These are phyloP conservation scores for Novumbra hubbsi DNA, from an alignment of 2,797 vertebrate species.

Conservation along the genomic window DNA sequence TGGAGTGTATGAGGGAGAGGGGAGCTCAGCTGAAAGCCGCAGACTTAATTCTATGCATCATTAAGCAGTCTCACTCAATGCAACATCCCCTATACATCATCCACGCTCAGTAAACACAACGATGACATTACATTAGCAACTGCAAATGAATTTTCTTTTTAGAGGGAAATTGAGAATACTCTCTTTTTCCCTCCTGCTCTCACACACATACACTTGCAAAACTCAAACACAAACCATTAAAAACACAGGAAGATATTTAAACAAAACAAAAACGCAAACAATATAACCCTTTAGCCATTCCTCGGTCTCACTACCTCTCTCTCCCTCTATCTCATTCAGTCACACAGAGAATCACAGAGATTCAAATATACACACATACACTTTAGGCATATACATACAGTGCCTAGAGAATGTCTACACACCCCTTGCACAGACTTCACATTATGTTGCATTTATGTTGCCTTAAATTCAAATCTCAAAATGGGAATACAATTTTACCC, in stretches of 20 bases:
- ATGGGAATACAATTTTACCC: too few relatives aligned
- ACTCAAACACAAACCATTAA: slow-evolving; percentile 69
- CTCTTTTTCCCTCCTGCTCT: slow-evolving; percentile 66
- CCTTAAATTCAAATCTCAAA: too few relatives aligned
- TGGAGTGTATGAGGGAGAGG: slow-evolving; percentile 62
- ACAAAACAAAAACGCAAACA: slow-evolving; percentile 74
- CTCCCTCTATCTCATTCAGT: slow-evolving; percentile 1
- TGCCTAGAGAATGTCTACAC: neutral
- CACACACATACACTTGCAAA: slow-evolving; percentile 55
- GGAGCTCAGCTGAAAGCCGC: slow-evolving; percentile 95
- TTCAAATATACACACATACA: slow-evolving; percentile 6
- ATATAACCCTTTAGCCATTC: slow-evolving; percentile 41
- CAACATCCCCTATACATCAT: slow-evolving; percentile 98
- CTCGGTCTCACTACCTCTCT: slow-evolving; percentile 18
- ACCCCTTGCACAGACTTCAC: too few relatives aligned
- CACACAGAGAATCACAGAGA: slow-evolving; percentile 30
- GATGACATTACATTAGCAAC: slow-evolving; percentile 98
- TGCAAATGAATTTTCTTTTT: slow-evolving; percentile 99
- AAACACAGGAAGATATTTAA: slow-evolving; percentile 69
- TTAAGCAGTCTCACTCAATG: slow-evolving; percentile 97
- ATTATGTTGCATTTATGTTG: too few relatives aligned
- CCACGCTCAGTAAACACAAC: slow-evolving; percentile 97
- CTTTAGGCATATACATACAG: neutral
- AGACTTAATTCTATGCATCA: slow-evolving; percentile 99
- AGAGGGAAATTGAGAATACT: slow-evolving; percentile 97